Base-by-base conservation (phyloP, 2,797 vertebrate species). In the Trachops cirrhosus region DNA sequence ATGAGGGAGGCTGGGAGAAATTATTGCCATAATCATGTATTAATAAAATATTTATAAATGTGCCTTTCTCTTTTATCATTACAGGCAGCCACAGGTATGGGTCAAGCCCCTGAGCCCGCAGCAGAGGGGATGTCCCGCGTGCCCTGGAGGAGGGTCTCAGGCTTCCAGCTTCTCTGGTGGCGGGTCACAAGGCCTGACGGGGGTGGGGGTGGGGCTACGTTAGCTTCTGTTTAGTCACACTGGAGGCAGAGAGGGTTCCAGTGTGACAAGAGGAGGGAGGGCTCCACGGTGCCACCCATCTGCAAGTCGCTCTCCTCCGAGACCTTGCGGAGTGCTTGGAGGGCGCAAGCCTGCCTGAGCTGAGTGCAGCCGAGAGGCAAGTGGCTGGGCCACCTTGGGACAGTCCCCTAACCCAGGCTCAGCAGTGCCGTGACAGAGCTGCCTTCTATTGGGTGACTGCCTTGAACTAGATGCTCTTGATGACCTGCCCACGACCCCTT, bases 31-130 rank as follows among this genome's bases (percentile, higher is more conserved):
- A 70, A 39, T 21, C 91, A 87, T 4, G 11, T 79, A 85, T 97
- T 97, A 98, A 97, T 97, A 85, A 98, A 98, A 97, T 96, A 97
- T 98, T 98, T 95, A 95, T 92, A 96, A 98, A 97, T n/a, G 88
- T 39, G 91, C 88, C 74, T 92, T 85, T 48, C 85, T 50, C 24
- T 75, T 87, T 54, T 34, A 48, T 54, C 26, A 0, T 83, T 29
- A 19, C 24, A 52, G 70, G 83, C 34, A 24, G 68, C 54, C 5
- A 29, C 16, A 37, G 3, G n/a, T 5, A 9, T 0, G 39, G 80
- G 44, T 52, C 57, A 32, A 37, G n/a, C 46, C 3, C 48, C 91
- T 2, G 26, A 12, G 26, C 68, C 70, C 48, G 4, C 62, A 41
- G 50, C 14, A 0, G 21, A 67, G 54, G 75, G 29, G 24, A 16